Percentiles rank a stretch among this genome's conserved stretches.
These are phyloP conservation scores for Rhea americana DNA, from an alignment of 2,113 vertebrate species.

Conservation along the genomic window DNA sequence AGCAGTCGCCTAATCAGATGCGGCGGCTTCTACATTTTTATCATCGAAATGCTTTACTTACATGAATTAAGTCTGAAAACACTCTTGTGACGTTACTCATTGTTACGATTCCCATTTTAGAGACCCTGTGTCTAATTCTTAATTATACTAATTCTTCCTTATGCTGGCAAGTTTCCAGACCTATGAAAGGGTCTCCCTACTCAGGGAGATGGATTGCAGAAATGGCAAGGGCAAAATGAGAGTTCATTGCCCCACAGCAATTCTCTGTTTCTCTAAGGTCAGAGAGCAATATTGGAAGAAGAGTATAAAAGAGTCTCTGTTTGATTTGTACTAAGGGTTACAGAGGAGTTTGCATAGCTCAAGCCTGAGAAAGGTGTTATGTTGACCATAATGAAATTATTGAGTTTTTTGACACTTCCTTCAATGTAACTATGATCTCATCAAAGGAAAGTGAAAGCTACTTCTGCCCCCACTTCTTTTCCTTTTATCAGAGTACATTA, in stretches of 20 bases:
- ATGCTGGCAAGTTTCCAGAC: conserved; percentile 2
- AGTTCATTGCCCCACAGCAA: conserved; percentile 55
- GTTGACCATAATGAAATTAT: neutral
- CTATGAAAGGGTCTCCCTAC: conserved; percentile 52
- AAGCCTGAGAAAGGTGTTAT: neutral
- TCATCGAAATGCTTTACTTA: conserved; percentile 56
- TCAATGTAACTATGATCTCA: neutral
- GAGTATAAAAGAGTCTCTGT: conserved; percentile 6
- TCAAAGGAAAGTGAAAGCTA: neutral
- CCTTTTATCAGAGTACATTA: neutral
- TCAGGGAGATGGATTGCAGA: conserved; percentile 52
- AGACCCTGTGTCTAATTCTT: conserved; percentile 65
- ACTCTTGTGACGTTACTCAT: conserved; percentile 60
- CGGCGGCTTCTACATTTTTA: conserved; percentile 46
- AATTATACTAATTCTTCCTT: conserved; percentile 61
- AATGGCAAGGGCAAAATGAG: conserved; percentile 57
- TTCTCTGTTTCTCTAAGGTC: conserved; percentile 40
- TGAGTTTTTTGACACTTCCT: neutral
- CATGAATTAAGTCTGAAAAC: conserved; percentile 64
- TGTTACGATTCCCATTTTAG: conserved; percentile 69
- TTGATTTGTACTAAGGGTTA: conserved; percentile 22
- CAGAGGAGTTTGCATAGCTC: neutral
- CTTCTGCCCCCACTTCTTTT: neutral
- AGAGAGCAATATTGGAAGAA: conserved; percentile 1
- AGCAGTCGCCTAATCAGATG: conserved; percentile 47